Base-by-base conservation (phyloP, 2,888 invertebrate species). In the Cosmia trapezina region DNA sequence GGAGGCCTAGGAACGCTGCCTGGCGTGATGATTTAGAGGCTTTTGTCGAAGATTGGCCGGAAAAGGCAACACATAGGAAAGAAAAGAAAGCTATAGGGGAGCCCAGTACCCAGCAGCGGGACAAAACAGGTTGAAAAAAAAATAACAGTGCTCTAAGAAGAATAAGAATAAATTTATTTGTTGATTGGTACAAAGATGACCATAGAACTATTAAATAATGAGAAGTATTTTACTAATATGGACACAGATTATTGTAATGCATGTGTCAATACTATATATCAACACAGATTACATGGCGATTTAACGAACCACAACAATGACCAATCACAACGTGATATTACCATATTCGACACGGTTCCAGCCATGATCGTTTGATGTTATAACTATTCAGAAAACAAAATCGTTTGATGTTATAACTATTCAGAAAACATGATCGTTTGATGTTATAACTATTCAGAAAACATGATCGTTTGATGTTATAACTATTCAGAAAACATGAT, bases 321-420 rank as follows among this genome's bases (percentile, higher is more conserved):
- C 45, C 51, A 79, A 76, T 71, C 79, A 62, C 28, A 14, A 37
- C 51, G 28, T 41, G 61, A 47, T 45, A 56, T 71, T 79, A 57
- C 28, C 49, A 62, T 79, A 76, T 57, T 75, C 37, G 79, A 71
- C 57, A 62, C 57, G 5, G 28, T 57, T 47, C 17, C 43, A 51
- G 22, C 51, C 45, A 79, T 4, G 37, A 51, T 28, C 37, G 45
- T 51, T 47, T 71, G 43, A 61, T 49, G 22, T 43, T 33, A 22
- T 22, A 33, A 56, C 22, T 47, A 19, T 59, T 51, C 19, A 12
- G 33, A 5, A 37, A 59, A n/a, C n/a, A n/a, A n/a, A n/a, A 51
- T 28, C 37, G 45, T 51, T 47, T 71, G 43, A 61, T 49, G 22
- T 43, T 33, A 22, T 22, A 33, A 56, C 22, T 47, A 19, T 59